phyloP scores from a whole-genome alignment of 2,888 invertebrate genomes.

The Lacanobia oleracea region DNA sequence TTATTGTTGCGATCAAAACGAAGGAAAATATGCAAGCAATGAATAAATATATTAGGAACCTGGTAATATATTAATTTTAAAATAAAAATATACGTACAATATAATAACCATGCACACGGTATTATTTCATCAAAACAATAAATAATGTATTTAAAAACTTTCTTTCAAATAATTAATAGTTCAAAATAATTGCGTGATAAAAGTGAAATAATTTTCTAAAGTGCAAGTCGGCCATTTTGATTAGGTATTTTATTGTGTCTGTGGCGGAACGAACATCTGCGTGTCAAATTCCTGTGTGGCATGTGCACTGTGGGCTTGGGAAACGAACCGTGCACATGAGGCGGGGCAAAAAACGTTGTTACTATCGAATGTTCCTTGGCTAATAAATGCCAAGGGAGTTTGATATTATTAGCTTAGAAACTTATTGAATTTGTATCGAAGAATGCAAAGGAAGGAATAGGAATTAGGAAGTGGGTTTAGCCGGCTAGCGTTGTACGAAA shows the following conservation, averaged over 20 bases:
- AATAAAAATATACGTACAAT: neutral
- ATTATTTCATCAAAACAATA: neutral
- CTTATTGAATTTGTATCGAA: no score
- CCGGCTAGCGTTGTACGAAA: no score
- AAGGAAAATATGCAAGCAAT: neutral
- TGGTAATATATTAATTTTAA: conserved; percentile 2
- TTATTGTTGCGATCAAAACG: neutral
- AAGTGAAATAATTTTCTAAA: conserved; percentile 61
- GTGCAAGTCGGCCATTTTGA: conserved; percentile 79
- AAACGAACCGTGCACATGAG: conserved; percentile 85
- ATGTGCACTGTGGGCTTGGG: conserved; percentile 89
- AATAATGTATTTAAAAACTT: neutral
- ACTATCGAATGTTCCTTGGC: conserved; percentile 66
- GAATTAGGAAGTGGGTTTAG: no score
- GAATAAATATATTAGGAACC: neutral
- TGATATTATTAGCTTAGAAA: neutral
- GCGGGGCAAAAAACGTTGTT: conserved; percentile 74
- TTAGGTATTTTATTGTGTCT: conserved; percentile 86
- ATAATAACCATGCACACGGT: no score
- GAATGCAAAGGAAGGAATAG: no score
- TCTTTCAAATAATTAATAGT: conserved; percentile 11
- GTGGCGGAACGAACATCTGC: conserved; percentile 88
- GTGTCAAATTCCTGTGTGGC: conserved; percentile 89
- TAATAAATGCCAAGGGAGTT: neutral
- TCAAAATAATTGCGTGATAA: conserved; percentile 28